phyloP scores from a whole-genome alignment of 2,888 invertebrate genomes.

The Pomacea canaliculata region DNA sequence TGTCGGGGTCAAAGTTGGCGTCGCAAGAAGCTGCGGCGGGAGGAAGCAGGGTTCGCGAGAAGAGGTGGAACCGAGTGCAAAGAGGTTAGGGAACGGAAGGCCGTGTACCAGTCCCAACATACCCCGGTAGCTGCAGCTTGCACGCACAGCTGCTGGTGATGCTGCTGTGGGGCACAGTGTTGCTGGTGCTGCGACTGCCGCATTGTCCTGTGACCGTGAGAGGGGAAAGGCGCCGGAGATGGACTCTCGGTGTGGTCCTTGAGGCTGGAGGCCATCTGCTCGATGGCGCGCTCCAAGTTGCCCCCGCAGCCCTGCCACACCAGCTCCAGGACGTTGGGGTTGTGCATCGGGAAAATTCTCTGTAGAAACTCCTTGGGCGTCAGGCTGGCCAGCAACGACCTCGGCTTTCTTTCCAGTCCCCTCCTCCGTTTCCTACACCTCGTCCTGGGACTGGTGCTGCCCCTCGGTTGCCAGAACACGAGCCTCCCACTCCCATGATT shows the following conservation, averaged over 20 bases:
- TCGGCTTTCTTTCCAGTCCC: constrained; percentile 7
- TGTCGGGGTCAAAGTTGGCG: no score
- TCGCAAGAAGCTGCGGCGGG: no score
- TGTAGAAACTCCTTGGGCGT: constrained; percentile 50
- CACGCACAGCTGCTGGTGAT: constrained; percentile 1
- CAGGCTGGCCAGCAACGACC: constrained; percentile 33
- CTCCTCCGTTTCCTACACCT: neutral
- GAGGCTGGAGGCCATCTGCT: constrained; percentile 47
- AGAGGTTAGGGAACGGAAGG: neutral
- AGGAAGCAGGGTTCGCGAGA: no score
- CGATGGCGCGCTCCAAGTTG: constrained; percentile 52
- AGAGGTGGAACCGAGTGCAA: neutral
- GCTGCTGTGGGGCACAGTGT: neutral
- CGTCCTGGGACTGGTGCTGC: neutral
- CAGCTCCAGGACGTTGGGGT: constrained; percentile 55
- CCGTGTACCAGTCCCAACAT: constrained; percentile 7
- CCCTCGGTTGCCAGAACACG: neutral
- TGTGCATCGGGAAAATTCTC: constrained; percentile 54
- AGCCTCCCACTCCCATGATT: neutral
- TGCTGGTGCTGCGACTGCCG: neutral
- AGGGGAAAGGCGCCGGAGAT: neutral
- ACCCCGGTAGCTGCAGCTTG: constrained; percentile 3
- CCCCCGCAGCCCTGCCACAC: constrained; percentile 61
- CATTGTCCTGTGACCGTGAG: neutral
- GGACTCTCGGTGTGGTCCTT: neutral